Evolutionary conservation across 2,113 vertebrate species (phyloP), one percentile per base, ranked within the genome.

Genomic region (Brachypteracias leptosomus): DNA sequence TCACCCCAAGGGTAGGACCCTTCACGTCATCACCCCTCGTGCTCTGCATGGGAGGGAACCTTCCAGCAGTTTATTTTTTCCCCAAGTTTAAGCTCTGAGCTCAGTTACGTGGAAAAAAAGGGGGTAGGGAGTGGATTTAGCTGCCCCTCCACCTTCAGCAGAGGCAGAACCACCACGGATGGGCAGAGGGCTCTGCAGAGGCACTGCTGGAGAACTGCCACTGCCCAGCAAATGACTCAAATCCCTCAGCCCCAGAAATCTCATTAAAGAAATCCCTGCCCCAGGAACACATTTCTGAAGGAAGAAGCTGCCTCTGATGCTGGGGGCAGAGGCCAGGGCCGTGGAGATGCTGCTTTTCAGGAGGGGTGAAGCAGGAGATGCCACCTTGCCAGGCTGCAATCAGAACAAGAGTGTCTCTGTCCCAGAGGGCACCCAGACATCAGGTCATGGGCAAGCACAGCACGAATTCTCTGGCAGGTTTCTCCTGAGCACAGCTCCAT

Each of bases 201-300:
- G 88, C 31, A 47, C 38, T 3, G 1, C 65, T 51, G 35, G 54
- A 72, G 44, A 92, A 26, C 71, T 33, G 58, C 55, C 44, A 17
- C n/a, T 80, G 81, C 33, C 89, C 67, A 71, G 85, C 46, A 76
- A 89, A 83, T 58, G 9, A 72, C 33, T 80, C 35, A 40, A 66
- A 94, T 67, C 85, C 91, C 55, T 86, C 3, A 35, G 75, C 24
- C 55, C 47, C 25, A 19, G 71, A 94, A 95, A 95, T 91, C 90
- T 40, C 66, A 55, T 82, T 87, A 85, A 95, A 95, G 89, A 93
- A 93, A 88, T 55, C 86, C 29, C 0, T 16, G 94, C 59, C 90
- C 0, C 7, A 70, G 13, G 55, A 94, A 55, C 11, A 25, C 26
- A 16, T 42, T 76, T 76, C 62, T 51, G 29, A 62, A 83, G 71